Evolutionary conservation across 2,113 vertebrate species (phyloP).

Genomic region (Urocitellus parryii): DNA sequence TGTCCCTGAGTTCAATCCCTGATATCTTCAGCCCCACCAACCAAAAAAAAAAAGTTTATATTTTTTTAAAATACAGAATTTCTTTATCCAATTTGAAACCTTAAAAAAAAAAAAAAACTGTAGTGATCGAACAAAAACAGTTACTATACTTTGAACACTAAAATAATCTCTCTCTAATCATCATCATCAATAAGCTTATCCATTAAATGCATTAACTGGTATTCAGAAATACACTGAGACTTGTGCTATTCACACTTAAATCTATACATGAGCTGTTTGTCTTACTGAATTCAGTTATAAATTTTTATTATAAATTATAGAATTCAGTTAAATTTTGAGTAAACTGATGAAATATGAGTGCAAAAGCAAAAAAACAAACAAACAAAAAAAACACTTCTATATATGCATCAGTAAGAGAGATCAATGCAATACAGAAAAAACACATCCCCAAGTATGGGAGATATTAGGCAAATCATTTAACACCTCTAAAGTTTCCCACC

Average conservation of each 20-base stretch:
- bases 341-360: slow-evolving; percentile 59
- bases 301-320: slow-evolving; percentile 55
- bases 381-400: neutral
- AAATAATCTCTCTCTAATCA: neutral
- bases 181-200: neutral
- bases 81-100: neutral
- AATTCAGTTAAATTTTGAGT: slow-evolving; percentile 38
- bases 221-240: neutral
- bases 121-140: slow-evolving; percentile 30
- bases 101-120: neutral
- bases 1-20: no score
- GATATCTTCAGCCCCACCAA: no score
- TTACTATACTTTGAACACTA: slow-evolving; percentile 16
- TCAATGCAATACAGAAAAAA: neutral
- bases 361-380: neutral
- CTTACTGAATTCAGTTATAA: neutral
- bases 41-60: neutral
- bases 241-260: slow-evolving; percentile 22
- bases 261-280: neutral
- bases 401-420: neutral
- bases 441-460: neutral
- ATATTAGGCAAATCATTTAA: slow-evolving; percentile 36
- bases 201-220: neutral
- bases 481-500: slow-evolving; percentile 29
- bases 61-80: slow-evolving; percentile 29